Conservation (phyloP, 2,888 invertebrate species). For the Drosophila greeni region DNA sequence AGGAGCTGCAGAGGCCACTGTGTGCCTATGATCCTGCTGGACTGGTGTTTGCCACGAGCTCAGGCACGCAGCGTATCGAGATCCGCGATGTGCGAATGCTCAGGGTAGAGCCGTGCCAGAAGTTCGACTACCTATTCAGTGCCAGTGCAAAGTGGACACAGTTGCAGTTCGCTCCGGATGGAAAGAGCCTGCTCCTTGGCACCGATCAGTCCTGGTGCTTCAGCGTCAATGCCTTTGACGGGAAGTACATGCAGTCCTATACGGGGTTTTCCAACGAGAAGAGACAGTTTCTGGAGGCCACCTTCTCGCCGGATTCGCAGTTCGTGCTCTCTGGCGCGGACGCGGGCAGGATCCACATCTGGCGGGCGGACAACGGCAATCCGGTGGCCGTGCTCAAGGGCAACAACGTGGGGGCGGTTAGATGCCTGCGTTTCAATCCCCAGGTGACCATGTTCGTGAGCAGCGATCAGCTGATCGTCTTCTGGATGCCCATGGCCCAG, state of each 20-base stretch:
- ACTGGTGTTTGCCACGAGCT: conserved; percentile 39
- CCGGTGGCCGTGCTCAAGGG: conserved; percentile 26
- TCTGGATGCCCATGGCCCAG: conserved; percentile 47
- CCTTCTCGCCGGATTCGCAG: conserved; percentile 53
- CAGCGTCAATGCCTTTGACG: conserved; percentile 46
- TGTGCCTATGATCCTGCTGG: conserved; percentile 49
- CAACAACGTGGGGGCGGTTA: conserved; percentile 34
- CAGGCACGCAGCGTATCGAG: conserved; percentile 27
- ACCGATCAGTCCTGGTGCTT: conserved; percentile 49
- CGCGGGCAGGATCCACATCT: conserved; percentile 49
- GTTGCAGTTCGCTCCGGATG: conserved; percentile 52
- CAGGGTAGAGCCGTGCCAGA: conserved; percentile 21
- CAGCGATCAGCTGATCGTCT: conserved; percentile 33
- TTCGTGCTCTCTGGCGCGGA: conserved; percentile 50
- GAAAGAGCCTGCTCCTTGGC: conserved; percentile 41
- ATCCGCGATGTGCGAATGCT: conserved; percentile 51
- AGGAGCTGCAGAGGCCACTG: conserved; percentile 23
- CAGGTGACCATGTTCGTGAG: conserved; percentile 48
- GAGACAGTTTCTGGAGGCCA: conserved; percentile 27
- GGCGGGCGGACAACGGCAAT: conserved; percentile 44
- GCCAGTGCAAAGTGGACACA: conserved; percentile 49
- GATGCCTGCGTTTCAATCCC: conserved; percentile 51
- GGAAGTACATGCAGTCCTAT: conserved; percentile 28
- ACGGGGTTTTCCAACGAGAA: conserved; percentile 32
- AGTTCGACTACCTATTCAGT: conserved; percentile 36